Conservation (phyloP, 2,888 invertebrate species). For the Herminia tarsipennalis region DNA sequence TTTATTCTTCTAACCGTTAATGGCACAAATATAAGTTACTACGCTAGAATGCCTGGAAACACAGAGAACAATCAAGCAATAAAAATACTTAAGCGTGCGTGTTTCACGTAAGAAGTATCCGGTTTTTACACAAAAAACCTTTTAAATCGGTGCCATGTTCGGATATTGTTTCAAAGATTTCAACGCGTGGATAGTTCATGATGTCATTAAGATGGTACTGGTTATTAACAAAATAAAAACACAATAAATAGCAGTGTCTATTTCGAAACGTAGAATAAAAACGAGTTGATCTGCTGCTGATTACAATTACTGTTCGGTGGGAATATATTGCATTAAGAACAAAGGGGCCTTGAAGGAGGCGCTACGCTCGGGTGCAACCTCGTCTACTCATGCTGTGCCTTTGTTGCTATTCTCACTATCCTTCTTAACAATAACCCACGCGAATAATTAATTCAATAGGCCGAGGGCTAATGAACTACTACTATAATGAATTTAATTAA, state of each 20-base stretch:
- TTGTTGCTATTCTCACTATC: conserved; percentile 47
- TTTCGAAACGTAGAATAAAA: conserved; percentile 66
- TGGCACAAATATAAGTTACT: conserved; percentile 12
- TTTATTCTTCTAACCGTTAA: conserved; percentile 20
- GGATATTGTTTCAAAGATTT: conserved; percentile 14
- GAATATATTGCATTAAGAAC: conserved; percentile 75
- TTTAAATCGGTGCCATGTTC: conserved; percentile 13
- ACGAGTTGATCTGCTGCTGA: conserved; percentile 67
- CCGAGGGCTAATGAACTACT: conserved; percentile 39
- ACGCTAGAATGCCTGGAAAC: conserved; percentile 21
- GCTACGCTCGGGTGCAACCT: conserved; percentile 60
- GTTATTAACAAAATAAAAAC: not conserved
- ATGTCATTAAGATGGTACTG: conserved; percentile 1
- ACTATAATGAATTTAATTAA: conserved; percentile 31
- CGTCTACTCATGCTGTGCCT: conserved; percentile 47
- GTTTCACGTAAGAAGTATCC: conserved; percentile 21
- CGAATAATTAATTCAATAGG: conserved; percentile 41
- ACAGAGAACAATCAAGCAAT: conserved; percentile 18
- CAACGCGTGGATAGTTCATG: conserved; percentile 10
- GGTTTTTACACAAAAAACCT: conserved; percentile 14
- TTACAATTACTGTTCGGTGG: conserved; percentile 75
- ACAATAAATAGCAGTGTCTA: conserved; percentile 38
- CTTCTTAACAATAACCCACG: conserved; percentile 43
- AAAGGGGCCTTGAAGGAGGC: conserved; percentile 72
- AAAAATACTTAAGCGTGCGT: conserved; percentile 24